phyloP scores from a whole-genome alignment of 2,888 invertebrate species.

The Salticus scenicus region DNA sequence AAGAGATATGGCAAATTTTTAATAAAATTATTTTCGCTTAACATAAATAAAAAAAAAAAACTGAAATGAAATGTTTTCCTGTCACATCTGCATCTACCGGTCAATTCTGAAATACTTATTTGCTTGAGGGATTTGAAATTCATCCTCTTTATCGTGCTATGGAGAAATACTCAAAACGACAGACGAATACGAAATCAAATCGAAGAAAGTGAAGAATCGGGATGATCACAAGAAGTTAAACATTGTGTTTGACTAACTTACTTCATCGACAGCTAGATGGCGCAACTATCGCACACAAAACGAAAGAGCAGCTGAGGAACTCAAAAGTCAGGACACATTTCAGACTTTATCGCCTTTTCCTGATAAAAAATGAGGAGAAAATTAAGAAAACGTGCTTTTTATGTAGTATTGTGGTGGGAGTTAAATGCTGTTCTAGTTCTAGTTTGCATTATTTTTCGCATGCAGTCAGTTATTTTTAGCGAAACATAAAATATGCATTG shows the following conservation, averaged over 20 bases:
- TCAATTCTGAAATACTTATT: slow-evolving; percentile 8
- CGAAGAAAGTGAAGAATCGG: slow-evolving; percentile 2
- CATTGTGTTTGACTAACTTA: slow-evolving; percentile 5
- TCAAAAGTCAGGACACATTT: not conserved
- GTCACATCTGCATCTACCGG: not conserved
- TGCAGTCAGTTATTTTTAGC: too few species aligned
- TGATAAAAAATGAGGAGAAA: not conserved
- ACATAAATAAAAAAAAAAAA: too few species aligned
- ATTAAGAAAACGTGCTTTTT: not conserved
- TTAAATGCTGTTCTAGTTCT: too few species aligned
- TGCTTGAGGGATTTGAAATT: slow-evolving; percentile 15
- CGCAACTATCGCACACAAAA: not conserved
- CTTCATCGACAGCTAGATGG: not conserved
- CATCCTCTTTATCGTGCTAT: not conserved
- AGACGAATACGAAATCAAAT: slow-evolving; percentile 1
- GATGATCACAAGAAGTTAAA: not conserved
- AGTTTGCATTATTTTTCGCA: too few species aligned
- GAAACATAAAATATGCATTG: too few species aligned
- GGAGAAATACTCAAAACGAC: not conserved
- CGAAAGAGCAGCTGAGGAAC: slow-evolving; percentile 6
- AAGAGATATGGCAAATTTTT: too few species aligned
- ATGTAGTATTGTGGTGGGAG: too few species aligned
- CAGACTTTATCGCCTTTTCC: slow-evolving; percentile 6
- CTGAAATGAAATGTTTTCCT: not conserved
- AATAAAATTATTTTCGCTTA: too few species aligned